Percentiles rank a stretch among this genome's conserved stretches.
phyloP scores from a whole-genome alignment of 2,888 invertebrate species.

The Cheilosia vernalis region DNA sequence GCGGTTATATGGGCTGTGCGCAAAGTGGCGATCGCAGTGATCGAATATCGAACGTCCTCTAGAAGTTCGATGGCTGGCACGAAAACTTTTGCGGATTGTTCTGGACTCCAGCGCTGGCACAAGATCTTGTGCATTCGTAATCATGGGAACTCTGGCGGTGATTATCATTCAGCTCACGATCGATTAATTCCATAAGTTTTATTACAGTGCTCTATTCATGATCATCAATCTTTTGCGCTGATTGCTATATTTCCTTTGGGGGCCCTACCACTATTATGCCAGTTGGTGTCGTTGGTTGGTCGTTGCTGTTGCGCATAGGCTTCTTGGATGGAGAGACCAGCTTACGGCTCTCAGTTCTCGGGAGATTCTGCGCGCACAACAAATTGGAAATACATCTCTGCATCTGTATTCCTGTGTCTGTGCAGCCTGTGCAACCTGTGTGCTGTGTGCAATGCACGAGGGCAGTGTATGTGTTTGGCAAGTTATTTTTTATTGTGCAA shows the following conservation, averaged over 20 bases:
- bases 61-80: constrained; percentile 54
- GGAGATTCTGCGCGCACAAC: constrained; percentile 49
- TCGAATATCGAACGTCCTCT: constrained; percentile 68
- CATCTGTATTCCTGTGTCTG: too few species aligned
- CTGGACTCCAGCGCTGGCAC: constrained; percentile 53
- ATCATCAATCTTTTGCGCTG: constrained; percentile 74
- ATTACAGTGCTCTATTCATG: constrained; percentile 66
- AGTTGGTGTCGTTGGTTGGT: constrained; percentile 23
- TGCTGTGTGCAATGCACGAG: constrained; percentile 38
- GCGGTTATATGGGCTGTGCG: background rate
- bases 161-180: constrained; percentile 74
- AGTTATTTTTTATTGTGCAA: constrained; percentile 51
- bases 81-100: constrained; percentile 55
- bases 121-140: constrained; percentile 59
- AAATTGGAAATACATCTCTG: constrained; percentile 49
- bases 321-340: background rate
- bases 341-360: constrained; percentile 29
- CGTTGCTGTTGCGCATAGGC: constrained; percentile 2
- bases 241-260: constrained; percentile 71
- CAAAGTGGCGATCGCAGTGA: constrained; percentile 59
- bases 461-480: constrained; percentile 21
- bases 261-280: constrained; percentile 26
- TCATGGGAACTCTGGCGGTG: constrained; percentile 73
- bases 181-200: constrained; percentile 75
- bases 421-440: too few species aligned